Evolutionary conservation across 2,888 invertebrate genomes (phyloP).

Genomic region (Cloeon dipterum): DNA sequence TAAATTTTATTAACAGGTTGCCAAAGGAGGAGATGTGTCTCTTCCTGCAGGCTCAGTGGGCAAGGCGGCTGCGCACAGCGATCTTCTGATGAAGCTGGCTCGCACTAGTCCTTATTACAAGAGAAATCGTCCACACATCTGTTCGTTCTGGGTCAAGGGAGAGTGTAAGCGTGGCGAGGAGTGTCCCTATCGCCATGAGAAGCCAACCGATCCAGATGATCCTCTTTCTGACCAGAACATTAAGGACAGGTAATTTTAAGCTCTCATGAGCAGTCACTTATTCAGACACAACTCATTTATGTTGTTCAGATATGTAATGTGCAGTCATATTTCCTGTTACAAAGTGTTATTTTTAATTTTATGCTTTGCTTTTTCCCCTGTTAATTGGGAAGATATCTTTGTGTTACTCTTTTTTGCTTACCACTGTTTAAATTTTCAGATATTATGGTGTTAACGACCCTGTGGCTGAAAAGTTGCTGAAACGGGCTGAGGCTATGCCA

Average conservation of each 20-base stretch:
- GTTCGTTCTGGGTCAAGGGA: conserved; percentile 97
- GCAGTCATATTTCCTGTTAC: too few species aligned
- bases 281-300: background rate
- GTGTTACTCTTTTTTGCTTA: background rate
- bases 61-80: conserved; percentile 54
- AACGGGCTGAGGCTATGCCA: conserved; percentile 79
- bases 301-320: too few species aligned
- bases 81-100: conserved; percentile 66
- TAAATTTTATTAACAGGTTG: conserved; percentile 13
- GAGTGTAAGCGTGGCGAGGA: conserved; percentile 91
- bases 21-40: conserved; percentile 14
- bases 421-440: conserved; percentile 17
- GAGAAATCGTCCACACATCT: conserved; percentile 82
- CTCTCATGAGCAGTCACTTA: conserved; percentile 11
- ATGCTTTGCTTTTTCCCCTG: background rate
- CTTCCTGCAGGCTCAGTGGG: conserved; percentile 33
- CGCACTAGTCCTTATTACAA: conserved; percentile 89
- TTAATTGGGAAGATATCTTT: too few species aligned
- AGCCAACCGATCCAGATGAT: conserved; percentile 92
- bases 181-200: conserved; percentile 89
- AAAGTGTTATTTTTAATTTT: background rate
- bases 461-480: conserved; percentile 81
- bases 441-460: conserved; percentile 93
- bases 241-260: conserved; percentile 38
- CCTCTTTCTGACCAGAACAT: conserved; percentile 91